Conservation (phyloP, 2,888 invertebrate species). For the Cheilosia urbana region DNA sequence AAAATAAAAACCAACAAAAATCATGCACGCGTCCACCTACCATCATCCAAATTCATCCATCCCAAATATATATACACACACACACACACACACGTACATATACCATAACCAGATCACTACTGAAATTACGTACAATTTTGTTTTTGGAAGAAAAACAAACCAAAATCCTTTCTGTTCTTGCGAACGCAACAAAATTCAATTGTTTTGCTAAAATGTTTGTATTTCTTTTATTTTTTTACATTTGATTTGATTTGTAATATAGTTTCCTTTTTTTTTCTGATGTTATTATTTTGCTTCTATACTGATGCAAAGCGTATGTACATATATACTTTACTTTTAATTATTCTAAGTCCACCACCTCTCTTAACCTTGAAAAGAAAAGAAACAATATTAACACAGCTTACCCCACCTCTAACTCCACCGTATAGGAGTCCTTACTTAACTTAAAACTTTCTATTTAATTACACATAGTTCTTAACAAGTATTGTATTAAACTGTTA, state of each 20-base stretch:
- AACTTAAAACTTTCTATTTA: conserved; percentile 43
- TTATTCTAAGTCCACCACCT: conserved; percentile 1
- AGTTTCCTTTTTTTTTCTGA: conserved; percentile 16
- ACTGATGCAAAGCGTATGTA: conserved; percentile 33
- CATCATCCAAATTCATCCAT: conserved; percentile 67
- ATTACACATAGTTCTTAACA: conserved; percentile 26
- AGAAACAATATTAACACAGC: conserved; percentile 54
- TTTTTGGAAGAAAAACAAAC: conserved; percentile 25
- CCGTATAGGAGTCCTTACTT: conserved; percentile 15
- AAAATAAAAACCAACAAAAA: conserved; percentile 27
- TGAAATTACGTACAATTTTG: conserved; percentile 44
- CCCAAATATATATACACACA: conserved; percentile 41
- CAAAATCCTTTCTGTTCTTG: conserved; percentile 30
- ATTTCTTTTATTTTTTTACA: conserved; percentile 27
- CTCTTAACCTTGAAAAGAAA: conserved; percentile 40
- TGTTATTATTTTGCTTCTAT: conserved; percentile 21
- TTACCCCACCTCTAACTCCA: conserved; percentile 5
- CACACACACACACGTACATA: conserved; percentile 27
- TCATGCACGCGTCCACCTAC: conserved; percentile 62
- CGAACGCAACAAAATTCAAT: conserved; percentile 15
- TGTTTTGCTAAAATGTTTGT: conserved; percentile 31
- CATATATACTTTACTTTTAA: conserved; percentile 42
- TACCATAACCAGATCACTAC: conserved; percentile 51
- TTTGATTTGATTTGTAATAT: conserved; percentile 47
- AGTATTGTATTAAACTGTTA: conserved; percentile 21